Base-by-base conservation (phyloP, 1,140 invertebrate species). In the Bursaphelenchus mucronatus region DNA sequence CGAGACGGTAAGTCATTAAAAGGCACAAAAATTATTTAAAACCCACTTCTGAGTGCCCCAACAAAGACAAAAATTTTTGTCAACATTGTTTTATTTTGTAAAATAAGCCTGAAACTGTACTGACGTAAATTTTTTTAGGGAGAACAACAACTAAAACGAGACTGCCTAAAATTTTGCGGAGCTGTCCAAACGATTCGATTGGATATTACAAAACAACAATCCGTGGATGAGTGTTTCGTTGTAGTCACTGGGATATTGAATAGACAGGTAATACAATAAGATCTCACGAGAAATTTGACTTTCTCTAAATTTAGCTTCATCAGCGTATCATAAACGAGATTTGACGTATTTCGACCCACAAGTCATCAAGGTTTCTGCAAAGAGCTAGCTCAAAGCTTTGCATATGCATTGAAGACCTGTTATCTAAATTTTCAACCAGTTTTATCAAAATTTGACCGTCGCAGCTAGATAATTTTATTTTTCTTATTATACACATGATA, bases 141-240 rank as follows among this genome's bases (percentile, higher is more conserved):
- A 39, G 11, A 11, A n/a, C 2, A 63, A 58, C 11, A 39, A 4
- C 2, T 63, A 3, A 39, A n/a, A 13, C n/a, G n/a, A 3, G 62
- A 63, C 10, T 11, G 57, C 3, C 13, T 19, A 17, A 1, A 13
- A n/a, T 30, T 64, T 10, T 10, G 62, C 15, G 62, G 62, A 55
- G 11, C 13, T 13, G 9, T 64, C 15, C 41, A 64, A 15, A 39
- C 62, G 1, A 11, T 67, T 46, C 39, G 62, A 39, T 51, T 64
- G 62, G 62, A 64, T 39, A 46, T 64, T 11, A 63, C 58, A 11
- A 45, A 66, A n/a, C 41, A 64, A 46, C n/a, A 72, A 10, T 71
- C 67, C 8, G 67, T 68, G 7, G 47, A 73, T 13, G 61, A 43
- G 13, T 17, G 15, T 10, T 65, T 19, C 68, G 62, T 43, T 70